Conservation (phyloP, 1,140 invertebrate species). For the Habropoda laboriosa region DNA sequence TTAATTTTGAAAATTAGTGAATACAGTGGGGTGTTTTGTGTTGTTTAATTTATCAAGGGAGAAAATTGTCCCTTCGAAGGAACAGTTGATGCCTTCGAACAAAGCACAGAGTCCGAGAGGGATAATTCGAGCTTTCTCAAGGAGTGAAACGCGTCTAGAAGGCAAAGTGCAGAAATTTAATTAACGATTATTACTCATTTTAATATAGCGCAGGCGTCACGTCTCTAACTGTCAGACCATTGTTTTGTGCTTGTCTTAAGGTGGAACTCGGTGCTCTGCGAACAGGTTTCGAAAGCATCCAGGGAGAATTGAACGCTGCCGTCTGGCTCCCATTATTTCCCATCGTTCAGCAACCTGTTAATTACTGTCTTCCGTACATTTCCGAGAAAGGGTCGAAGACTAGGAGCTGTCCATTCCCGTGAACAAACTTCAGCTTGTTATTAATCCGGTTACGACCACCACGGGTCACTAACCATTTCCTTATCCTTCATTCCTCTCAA, state of each 20-base stretch:
- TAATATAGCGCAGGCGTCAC: constrained; percentile 5
- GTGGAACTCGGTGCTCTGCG: constrained; percentile 19
- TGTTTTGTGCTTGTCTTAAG: constrained; percentile 40
- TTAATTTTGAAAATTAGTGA: no score
- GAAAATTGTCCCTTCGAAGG: no score
- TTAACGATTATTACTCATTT: constrained; percentile 30
- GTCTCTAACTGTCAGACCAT: constrained; percentile 18
- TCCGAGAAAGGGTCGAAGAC: constrained; percentile 24
- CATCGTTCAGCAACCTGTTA: constrained; percentile 62
- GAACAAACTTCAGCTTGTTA: constrained; percentile 67
- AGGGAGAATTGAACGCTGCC: constrained; percentile 31
- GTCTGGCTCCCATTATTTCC: constrained; percentile 62
- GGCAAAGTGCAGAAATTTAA: constrained; percentile 25
- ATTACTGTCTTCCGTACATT: constrained; percentile 61
- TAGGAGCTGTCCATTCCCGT: constrained; percentile 55
- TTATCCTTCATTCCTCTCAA: not conserved
- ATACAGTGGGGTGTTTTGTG: no score
- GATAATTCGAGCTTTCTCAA: not conserved
- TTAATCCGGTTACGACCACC: constrained; percentile 71
- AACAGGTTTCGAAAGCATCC: constrained; percentile 49
- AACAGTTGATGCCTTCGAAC: no score
- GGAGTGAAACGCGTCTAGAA: not conserved
- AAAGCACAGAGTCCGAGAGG: not conserved
- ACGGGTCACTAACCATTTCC: constrained; percentile 67
- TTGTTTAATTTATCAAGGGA: not conserved